A percentile compares a stretch with the other conserved stretches of the same genome.
phyloP scores from a whole-genome alignment of 2,113 vertebrate genomes.

The Chelonoidis abingdonii region DNA sequence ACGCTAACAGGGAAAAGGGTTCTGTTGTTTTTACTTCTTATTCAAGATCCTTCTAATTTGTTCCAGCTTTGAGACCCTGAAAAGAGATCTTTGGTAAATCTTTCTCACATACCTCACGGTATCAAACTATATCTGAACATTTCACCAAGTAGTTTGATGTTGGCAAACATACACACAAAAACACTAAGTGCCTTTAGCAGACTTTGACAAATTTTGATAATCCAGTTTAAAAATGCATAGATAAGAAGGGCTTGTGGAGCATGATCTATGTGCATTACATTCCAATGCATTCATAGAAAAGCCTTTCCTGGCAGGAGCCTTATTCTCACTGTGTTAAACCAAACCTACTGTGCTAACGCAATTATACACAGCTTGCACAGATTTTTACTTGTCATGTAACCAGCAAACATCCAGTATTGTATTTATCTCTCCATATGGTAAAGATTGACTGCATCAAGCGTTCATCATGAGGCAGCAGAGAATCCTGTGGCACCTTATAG shows the following conservation, averaged over 20 bases:
- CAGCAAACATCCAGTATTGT: neutral
- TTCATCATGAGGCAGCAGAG: neutral
- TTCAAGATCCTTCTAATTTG: conserved; percentile 49
- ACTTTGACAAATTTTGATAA: neutral
- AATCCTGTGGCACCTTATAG: too few relatives aligned
- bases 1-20: neutral
- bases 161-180: conserved; percentile 20
- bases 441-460: neutral
- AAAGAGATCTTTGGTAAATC: conserved; percentile 40
- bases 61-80: conserved; percentile 59
- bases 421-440: neutral
- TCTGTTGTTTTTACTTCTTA: conserved; percentile 24
- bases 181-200: neutral
- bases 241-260: neutral
- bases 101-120: neutral
- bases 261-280: neutral
- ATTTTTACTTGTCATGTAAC: neutral
- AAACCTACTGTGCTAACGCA: neutral
- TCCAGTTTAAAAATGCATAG: neutral
- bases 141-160: conserved; percentile 8
- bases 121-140: neutral
- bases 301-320: conserved; percentile 23
- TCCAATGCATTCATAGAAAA: neutral
- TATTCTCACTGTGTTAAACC: neutral
- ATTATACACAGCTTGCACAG: neutral